A percentile compares a stretch with the other conserved stretches of the same genome.
These are phyloP conservation scores for Akabosia matsudoensis DNA, from an alignment of 1,140 invertebrate species.

Conservation along the genomic window DNA sequence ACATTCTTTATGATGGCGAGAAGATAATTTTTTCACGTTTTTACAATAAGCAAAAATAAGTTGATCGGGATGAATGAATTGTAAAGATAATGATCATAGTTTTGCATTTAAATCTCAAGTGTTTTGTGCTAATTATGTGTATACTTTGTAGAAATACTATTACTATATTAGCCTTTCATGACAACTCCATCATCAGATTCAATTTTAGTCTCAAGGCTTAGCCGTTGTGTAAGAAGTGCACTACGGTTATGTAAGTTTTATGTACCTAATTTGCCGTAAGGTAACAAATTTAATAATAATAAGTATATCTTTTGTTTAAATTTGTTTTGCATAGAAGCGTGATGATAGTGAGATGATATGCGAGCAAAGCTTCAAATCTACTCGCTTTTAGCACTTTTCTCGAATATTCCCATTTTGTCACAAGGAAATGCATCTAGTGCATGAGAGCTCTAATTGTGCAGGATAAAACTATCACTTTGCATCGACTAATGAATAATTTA, in stretches of 20 bases:
- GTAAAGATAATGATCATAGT: neutral
- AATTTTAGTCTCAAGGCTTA: no score
- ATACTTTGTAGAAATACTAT: neutral
- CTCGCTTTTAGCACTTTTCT: neutral
- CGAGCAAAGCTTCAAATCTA: no score
- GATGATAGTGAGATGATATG: neutral
- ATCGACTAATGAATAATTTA: neutral
- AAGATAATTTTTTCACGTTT: neutral
- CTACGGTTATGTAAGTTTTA: neutral
- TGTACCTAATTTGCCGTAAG: neutral
- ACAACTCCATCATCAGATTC: neutral
- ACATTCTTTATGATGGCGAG: neutral
- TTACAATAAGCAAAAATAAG: no score
- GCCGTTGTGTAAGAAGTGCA: no score
- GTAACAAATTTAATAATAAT: neutral
- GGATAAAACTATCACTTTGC: no score
- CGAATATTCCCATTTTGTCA: neutral
- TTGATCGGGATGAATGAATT: neutral
- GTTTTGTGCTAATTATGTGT: neutral
- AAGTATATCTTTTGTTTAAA: neutral
- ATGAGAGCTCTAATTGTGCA: no score
- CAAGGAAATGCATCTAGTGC: neutral
- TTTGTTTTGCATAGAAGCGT: no score
- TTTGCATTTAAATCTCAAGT: neutral
- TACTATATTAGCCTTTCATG: neutral